Base-by-base conservation (phyloP, 2,113 vertebrate genomes). In the Thunnus maccoyii region DNA sequence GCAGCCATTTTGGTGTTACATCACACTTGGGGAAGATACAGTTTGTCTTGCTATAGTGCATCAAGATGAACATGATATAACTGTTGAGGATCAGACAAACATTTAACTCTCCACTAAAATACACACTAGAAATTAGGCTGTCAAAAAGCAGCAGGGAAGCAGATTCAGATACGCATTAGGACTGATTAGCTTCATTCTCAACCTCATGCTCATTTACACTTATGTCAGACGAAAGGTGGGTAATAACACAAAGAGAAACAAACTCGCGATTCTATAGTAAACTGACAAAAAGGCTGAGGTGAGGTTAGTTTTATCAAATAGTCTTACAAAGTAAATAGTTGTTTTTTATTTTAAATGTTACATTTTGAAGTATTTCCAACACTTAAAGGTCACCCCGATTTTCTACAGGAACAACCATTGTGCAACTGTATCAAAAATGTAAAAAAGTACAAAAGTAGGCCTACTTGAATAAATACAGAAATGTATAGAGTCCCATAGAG, bases 111-210 rank as follows among this genome's bases (percentile, higher is more conserved):
- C 13, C 3, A 30, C 10, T 47, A n/a, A 82, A 83, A 73, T n/a
- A 16, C 57, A 72, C 63, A 75, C 9, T 10, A 62, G n/a, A 63
- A 77, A 72, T 58, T 14, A 61, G 16, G 71, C 62, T 75, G 74
- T 80, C 65, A 54, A 36, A 79, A 65, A 60, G 41, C 50, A 82
- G 58, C 55, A 48, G 67, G 73, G 57, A 48, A 6, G 17, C 0
- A 3, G 54, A 12, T 69, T 69, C 41, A 55, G 51, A 41, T 18
- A 25, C 69, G 76, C 72, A 74, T 82, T 62, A 56, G 46, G 50
- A 7, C n/a, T 83, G 72, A 80, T 88, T 80, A 78, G 57, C n/a
- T 83, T 72, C 46, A 57, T 61, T 50, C 27, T 72, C 22, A 56
- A 36, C 63, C 55, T 50, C 41, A 75, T 16, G n/a, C 54, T 78